These are phyloP conservation scores for Atrina japonica DNA, from an alignment of 2,888 invertebrate species.

Conservation along the genomic window DNA sequence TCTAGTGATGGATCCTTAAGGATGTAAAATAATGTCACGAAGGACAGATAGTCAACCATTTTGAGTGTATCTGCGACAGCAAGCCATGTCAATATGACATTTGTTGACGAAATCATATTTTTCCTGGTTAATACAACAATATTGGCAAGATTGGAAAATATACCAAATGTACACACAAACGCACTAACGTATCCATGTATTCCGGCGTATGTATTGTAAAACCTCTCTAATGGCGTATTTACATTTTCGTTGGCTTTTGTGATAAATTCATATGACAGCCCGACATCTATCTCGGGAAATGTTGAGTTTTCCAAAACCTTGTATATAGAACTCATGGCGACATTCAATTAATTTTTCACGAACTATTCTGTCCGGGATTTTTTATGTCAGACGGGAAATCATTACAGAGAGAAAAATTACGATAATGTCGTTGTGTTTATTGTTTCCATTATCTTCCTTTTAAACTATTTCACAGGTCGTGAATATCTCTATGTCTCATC, in stretches of 20 bases:
- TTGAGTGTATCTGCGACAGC: constrained; percentile 94
- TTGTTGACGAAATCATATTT: constrained; percentile 94
- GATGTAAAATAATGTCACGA: constrained; percentile 86
- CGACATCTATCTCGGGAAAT: too few relatives aligned
- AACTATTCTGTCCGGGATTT: too few relatives aligned
- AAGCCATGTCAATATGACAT: constrained; percentile 91
- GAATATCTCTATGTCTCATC: too few relatives aligned
- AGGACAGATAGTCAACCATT: constrained; percentile 94
- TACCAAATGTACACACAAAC: constrained; percentile 93
- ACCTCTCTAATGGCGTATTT: constrained; percentile 38
- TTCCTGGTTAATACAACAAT: constrained; percentile 93
- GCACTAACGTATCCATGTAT: constrained; percentile 93
- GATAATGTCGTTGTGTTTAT: too few relatives aligned
- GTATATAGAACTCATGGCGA: too few relatives aligned
- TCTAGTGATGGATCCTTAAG: constrained; percentile 64
- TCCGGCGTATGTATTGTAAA: constrained; percentile 66
- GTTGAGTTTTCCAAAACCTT: too few relatives aligned
- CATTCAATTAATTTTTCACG: too few relatives aligned
- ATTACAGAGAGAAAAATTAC: too few relatives aligned
- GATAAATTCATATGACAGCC: too few relatives aligned
- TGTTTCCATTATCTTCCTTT: too few relatives aligned
- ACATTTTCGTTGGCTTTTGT: neutral
- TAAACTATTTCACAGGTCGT: too few relatives aligned
- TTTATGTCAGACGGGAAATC: too few relatives aligned
- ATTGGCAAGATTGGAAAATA: constrained; percentile 93